phyloP scores from a whole-genome alignment of 2,113 vertebrate genomes.

The Catharus bicknelli region DNA sequence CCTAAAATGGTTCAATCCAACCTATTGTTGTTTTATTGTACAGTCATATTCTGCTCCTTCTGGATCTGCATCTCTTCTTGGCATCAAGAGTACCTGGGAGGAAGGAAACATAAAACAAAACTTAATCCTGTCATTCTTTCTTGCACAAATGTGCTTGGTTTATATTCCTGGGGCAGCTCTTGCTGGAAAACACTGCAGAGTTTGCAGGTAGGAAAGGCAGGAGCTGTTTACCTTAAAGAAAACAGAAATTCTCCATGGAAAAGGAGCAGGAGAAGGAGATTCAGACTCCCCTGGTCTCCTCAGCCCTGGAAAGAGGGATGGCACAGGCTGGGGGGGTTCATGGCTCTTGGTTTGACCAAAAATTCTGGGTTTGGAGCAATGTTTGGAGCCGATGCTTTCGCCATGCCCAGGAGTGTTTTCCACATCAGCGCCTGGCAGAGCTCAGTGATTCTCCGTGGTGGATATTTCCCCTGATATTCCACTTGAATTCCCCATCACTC shows the following conservation, averaged over 20 bases:
- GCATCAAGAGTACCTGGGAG: slow-evolving; percentile 10
- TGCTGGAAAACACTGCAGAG: not conserved
- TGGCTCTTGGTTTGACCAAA: not conserved
- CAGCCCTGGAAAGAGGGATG: not conserved
- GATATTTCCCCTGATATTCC: not conserved
- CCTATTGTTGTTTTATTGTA: not conserved
- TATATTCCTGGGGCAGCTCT: not conserved
- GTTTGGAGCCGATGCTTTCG: not conserved
- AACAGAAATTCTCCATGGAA: fast-evolving
- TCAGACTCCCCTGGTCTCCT: not conserved
- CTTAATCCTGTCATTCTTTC: slow-evolving; percentile 30
- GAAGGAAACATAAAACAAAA: slow-evolving; percentile 40
- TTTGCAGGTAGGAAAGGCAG: not conserved
- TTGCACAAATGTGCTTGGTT: slow-evolving; percentile 1
- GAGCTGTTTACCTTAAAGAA: not conserved
- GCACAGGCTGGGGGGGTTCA: not conserved
- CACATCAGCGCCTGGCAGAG: not conserved
- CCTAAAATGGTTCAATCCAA: not conserved
- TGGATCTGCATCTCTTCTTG: slow-evolving; percentile 29
- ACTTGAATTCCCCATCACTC: not conserved
- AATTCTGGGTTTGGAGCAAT: not conserved
- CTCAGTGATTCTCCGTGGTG: not conserved
- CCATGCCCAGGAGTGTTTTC: not conserved
- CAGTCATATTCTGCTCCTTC: not conserved
- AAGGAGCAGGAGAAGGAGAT: not conserved